Conservation (phyloP, 2,113 vertebrate species). For the Hucho hucho region DNA sequence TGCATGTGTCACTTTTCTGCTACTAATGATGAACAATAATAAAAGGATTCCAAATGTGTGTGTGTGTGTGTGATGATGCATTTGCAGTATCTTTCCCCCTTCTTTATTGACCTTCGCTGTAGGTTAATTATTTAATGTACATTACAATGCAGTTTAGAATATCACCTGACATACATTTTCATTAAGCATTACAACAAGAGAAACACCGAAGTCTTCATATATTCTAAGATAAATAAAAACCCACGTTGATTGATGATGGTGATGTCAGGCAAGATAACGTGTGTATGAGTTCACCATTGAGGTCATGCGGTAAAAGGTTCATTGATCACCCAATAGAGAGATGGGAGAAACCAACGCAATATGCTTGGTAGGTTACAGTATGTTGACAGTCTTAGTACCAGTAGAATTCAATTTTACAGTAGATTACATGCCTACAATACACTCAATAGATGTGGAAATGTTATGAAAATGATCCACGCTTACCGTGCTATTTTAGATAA, state of each 20-base stretch:
- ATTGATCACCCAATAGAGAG: slow-evolving; percentile 6
- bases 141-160: no score
- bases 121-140: no score
- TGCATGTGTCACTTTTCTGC: not conserved
- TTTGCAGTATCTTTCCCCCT: not conserved
- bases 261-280: not conserved
- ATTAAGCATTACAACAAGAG: not conserved
- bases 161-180: not conserved
- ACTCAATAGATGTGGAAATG: not conserved
- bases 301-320: not conserved
- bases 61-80: not conserved
- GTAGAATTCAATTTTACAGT: not conserved
- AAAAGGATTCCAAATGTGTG: not conserved
- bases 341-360: not conserved
- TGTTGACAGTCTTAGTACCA: not conserved
- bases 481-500: not conserved
- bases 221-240: not conserved
- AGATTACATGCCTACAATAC: not conserved
- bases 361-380: not conserved
- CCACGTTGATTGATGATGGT: not conserved
- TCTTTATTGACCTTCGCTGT: not conserved
- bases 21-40: not conserved
- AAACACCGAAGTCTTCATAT: not conserved
- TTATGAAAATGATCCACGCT: not conserved
- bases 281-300: not conserved